phyloP scores from a whole-genome alignment of 2,797 vertebrate species.

The Crypturellus tataupa region DNA sequence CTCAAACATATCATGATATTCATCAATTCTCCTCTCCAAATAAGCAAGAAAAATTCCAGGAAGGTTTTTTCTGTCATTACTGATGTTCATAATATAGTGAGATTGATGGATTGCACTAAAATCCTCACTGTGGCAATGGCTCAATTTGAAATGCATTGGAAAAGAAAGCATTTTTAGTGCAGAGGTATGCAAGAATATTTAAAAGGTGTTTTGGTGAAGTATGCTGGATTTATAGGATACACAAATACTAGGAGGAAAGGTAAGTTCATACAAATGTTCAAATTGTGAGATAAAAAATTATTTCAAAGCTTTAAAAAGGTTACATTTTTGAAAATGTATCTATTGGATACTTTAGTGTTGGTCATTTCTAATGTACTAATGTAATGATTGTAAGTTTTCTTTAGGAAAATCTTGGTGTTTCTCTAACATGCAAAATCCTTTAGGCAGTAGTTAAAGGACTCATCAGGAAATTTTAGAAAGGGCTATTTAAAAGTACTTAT shows the following conservation, averaged over 20 bases:
- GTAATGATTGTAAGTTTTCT: not conserved
- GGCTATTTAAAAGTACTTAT: not conserved
- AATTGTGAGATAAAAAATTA: not conserved
- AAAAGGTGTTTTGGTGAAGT: not conserved
- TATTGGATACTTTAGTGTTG: not conserved
- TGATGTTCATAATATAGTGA: constrained; percentile 33
- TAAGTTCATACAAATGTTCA: not conserved
- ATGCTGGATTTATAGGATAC: not conserved
- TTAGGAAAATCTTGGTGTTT: not conserved
- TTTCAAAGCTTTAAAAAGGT: not conserved
- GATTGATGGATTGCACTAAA: constrained; percentile 70
- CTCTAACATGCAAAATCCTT: not conserved
- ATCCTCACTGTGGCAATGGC: constrained; percentile 8
- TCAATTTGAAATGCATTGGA: not conserved
- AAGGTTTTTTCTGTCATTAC: constrained; percentile 46
- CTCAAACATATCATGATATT: constrained; percentile 3
- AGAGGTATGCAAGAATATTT: constrained; percentile 21
- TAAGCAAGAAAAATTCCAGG: constrained; percentile 45
- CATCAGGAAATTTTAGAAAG: not conserved
- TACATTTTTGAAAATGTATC: not conserved
- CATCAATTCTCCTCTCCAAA: constrained; percentile 33
- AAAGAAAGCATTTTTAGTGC: constrained; percentile 1
- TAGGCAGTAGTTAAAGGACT: not conserved
- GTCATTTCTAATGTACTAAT: not conserved
- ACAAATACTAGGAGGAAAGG: not conserved